Percentiles rank a stretch among this genome's conserved stretches.
phyloP scores from a whole-genome alignment of 2,888 invertebrate species.

The Brachynemurus nebulosus region DNA sequence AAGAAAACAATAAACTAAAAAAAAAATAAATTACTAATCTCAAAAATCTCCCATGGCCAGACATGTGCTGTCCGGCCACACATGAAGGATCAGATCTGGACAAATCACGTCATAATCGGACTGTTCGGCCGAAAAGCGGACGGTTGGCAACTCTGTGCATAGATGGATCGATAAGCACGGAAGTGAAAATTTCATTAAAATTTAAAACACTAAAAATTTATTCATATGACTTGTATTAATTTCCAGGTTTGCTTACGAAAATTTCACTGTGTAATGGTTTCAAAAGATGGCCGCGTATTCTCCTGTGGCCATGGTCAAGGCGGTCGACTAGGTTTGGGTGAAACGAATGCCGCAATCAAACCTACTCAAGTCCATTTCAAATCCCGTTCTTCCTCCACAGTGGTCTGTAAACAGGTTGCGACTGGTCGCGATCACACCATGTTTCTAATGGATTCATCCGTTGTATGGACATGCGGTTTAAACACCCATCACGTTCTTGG shows the following conservation, averaged over 20 bases:
- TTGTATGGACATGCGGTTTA: slow-evolving; percentile 48
- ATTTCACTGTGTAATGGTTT: slow-evolving; percentile 61
- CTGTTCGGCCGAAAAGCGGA: too few species aligned
- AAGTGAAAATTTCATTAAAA: too few species aligned
- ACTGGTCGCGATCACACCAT: slow-evolving; percentile 54
- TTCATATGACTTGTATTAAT: too few species aligned
- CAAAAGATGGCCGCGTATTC: slow-evolving; percentile 43
- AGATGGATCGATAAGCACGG: too few species aligned
- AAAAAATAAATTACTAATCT: too few species aligned
- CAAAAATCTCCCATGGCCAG: too few species aligned
- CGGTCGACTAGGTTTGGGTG: slow-evolving; percentile 56
- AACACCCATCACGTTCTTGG: slow-evolving; percentile 54
- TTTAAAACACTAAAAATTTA: too few species aligned
- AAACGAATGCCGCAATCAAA: slow-evolving; percentile 40
- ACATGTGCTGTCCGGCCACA: too few species aligned
- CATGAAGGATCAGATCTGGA: too few species aligned
- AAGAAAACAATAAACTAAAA: too few species aligned
- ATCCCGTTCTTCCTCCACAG: slow-evolving; percentile 23
- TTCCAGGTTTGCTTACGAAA: slow-evolving; percentile 54
- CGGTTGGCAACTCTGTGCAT: too few species aligned
- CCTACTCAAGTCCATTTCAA: slow-evolving; percentile 33
- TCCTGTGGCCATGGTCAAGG: slow-evolving; percentile 72
- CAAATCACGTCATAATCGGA: too few species aligned
- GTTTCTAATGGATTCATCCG: slow-evolving; percentile 45
- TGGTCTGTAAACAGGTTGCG: slow-evolving; percentile 37